A percentile compares a stretch with the other conserved stretches of the same genome.
Evolutionary conservation across 2,797 vertebrate genomes (phyloP).

Genomic region (Hemibagrus guttatus): DNA sequence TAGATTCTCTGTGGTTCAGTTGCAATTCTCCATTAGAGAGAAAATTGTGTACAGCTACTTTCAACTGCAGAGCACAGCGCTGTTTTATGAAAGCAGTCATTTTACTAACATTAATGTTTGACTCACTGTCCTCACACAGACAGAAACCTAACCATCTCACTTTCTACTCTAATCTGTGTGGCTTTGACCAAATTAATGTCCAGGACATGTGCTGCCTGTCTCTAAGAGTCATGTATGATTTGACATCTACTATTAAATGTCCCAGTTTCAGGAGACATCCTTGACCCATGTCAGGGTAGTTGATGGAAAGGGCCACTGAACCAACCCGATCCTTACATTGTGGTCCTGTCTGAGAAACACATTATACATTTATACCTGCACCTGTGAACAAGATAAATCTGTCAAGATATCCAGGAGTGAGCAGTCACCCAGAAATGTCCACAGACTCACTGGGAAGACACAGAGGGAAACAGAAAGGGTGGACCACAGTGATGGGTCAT

Average conservation of each 20-base stretch:
- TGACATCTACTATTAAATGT: conserved; percentile 42
- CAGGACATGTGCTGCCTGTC: conserved; percentile 23
- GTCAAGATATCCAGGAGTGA: conserved; percentile 52
- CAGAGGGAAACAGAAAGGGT: not conserved
- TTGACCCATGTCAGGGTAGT: conserved; percentile 31
- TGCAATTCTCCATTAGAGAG: conserved; percentile 52
- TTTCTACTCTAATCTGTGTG: not conserved
- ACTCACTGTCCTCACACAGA: not conserved
- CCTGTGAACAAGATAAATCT: conserved; percentile 51
- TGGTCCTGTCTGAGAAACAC: conserved; percentile 48
- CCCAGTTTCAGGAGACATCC: conserved; percentile 38
- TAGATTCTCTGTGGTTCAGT: conserved; percentile 48
- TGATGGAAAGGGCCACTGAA: conserved; percentile 38
- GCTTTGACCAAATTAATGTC: not conserved
- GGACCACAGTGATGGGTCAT: not conserved
- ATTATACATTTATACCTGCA: conserved; percentile 36
- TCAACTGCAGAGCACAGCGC: conserved; percentile 43
- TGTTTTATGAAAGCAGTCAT: conserved; percentile 19
- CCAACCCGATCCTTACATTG: conserved; percentile 47
- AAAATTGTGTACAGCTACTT: conserved; percentile 48
- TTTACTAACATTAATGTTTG: conserved; percentile 16
- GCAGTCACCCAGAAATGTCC: conserved; percentile 38
- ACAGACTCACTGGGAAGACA: conserved; percentile 24
- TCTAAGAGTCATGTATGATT: conserved; percentile 33
- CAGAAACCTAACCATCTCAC: not conserved